Evolutionary conservation across 1,140 invertebrate genomes (phyloP), one percentile per base, ranked within the genome.

Genomic region (Heliconius eleuchia): DNA sequence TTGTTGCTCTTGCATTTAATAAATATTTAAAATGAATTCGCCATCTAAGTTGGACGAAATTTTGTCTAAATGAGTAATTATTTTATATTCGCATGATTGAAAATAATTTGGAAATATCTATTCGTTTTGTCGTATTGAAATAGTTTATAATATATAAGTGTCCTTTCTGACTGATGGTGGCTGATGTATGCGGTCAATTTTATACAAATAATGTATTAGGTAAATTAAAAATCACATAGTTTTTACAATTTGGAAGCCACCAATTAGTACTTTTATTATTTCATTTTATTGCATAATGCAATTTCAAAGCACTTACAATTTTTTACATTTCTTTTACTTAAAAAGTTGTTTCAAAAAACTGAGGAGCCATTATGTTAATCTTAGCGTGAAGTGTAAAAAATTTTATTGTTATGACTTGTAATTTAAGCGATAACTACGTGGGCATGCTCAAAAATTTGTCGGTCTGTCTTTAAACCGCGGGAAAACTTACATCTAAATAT

Each of bases 331-430:
- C 50, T 55, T 55, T 72, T 72, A 77, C 71, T 72, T 77, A 34
- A 77, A 78, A 78, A 70, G 37, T 27, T 55, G 23, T 66, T 73
- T 52, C 18, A 52, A 52, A 52, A 52, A 34, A 50, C 57, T 55
- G 50, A 71, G 66, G 27, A 60, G 52, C 77, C 73, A 66, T 78
- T 52, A 78, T 52, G 77, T 76, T 77, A 83, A 78, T 70, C 76
- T 60, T 73, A 37, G 74, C 79, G 71, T 83, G 79, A 80, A 78
- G 79, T 80, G 76, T 80, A 66, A 72, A 83, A 80, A 73, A 82
- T 80, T 78, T 80, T 82, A 83, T 83, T 76, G 76, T 80, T 74
- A 78, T 80, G 74, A 70, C 76, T 80, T 34, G 70, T 72, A 78
- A 75, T 77, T 70, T 37, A 57, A 76, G 50, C 60, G 55, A 74